Percentiles rank a stretch among this genome's conserved stretches.
These are phyloP conservation scores for Anguilla marmorata DNA, from an alignment of 2,797 vertebrate species.

Conservation along the genomic window DNA sequence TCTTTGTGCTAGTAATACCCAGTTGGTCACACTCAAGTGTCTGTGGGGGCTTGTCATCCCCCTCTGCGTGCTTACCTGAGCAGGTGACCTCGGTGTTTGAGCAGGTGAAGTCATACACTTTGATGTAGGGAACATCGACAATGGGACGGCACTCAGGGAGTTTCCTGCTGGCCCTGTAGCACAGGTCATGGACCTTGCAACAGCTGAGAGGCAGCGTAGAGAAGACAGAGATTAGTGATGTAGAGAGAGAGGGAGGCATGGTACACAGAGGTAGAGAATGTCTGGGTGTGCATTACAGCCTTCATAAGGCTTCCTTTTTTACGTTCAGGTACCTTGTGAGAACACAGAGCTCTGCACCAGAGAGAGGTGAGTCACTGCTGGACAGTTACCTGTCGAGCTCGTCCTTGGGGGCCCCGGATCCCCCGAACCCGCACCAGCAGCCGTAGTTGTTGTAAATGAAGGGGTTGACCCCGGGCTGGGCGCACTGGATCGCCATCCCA, in stretches of 20 bases:
- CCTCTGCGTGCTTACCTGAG: constrained; percentile 69
- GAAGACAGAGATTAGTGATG: neutral
- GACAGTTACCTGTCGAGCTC: constrained; percentile 59
- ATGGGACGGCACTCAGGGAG: constrained; percentile 53
- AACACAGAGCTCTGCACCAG: neutral
- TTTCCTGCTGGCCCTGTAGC: constrained; percentile 51
- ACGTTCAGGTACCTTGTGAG: neutral
- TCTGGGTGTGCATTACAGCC: neutral
- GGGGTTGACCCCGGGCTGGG: constrained; percentile 59
- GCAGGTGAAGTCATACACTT: constrained; percentile 61
- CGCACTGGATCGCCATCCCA: constrained; percentile 58
- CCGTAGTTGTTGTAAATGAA: constrained; percentile 64
- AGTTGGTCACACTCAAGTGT: neutral
- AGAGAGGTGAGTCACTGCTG: neutral
- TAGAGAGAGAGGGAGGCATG: neutral
- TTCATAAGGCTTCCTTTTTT: neutral
- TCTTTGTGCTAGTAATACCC: neutral
- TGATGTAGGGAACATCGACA: constrained; percentile 59
- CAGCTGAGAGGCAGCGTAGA: constrained; percentile 54
- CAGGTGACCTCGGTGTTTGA: constrained; percentile 61
- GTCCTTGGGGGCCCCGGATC: constrained; percentile 57
- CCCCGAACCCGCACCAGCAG: constrained; percentile 70
- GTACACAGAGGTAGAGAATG: neutral
- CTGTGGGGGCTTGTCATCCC: neutral
- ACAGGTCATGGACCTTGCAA: constrained; percentile 65